Conservation (phyloP, 2,888 invertebrate genomes). For the Holacanthella duospinosa region DNA sequence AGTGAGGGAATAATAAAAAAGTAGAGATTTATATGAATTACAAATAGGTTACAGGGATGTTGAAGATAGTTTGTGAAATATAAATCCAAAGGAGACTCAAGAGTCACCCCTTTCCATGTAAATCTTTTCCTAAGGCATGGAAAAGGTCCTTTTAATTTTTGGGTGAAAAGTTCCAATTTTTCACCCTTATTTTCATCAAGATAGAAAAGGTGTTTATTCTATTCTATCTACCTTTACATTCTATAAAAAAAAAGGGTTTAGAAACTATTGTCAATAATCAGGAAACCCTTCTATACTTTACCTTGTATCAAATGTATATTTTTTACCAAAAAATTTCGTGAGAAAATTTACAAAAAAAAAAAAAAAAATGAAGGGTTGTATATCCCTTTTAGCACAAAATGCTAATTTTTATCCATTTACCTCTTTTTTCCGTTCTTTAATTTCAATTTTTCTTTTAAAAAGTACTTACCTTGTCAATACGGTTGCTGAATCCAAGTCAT, state of each 20-base stretch:
- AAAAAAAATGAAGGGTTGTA: conserved; percentile 10
- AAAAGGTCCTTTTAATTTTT: background rate
- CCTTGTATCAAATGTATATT: background rate
- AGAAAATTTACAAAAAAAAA: conserved; percentile 9
- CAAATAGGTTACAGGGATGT: conserved; percentile 1
- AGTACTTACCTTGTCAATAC: conserved; percentile 11
- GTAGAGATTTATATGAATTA: conserved; percentile 7
- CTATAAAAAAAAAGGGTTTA: conserved; percentile 10
- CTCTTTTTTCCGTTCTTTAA: background rate
- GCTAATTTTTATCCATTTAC: conserved; percentile 11
- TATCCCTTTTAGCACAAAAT: conserved; percentile 13
- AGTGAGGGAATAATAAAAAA: background rate
- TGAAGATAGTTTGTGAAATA: background rate
- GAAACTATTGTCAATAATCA: background rate
- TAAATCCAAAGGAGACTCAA: background rate
- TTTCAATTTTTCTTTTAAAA: conserved; percentile 8
- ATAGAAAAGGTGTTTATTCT: background rate
- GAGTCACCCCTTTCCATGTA: conserved; percentile 10
- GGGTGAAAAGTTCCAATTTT: conserved; percentile 4
- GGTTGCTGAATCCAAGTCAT: conserved; percentile 10
- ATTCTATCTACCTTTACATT: background rate
- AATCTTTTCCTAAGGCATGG: background rate
- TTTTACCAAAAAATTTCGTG: conserved; percentile 5
- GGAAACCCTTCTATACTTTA: background rate
- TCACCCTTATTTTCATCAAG: background rate